phyloP scores from a whole-genome alignment of 2,113 vertebrate species.

The Gavialis gangeticus region DNA sequence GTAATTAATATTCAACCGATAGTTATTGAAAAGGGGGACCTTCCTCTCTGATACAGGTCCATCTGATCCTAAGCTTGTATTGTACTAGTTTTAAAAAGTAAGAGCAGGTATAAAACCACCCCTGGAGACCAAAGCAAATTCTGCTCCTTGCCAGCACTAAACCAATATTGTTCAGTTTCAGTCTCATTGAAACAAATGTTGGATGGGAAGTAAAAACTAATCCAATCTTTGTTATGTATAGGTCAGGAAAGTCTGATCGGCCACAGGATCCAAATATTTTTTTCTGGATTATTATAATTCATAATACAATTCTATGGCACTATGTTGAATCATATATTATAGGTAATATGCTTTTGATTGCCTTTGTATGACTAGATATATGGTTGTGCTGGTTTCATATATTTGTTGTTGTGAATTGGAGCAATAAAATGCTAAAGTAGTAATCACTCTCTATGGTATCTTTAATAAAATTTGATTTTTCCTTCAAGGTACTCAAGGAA shows the following conservation, averaged over 20 bases:
- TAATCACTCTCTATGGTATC: conserved; percentile 15
- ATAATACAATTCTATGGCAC: conserved; percentile 1
- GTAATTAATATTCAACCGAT: neutral
- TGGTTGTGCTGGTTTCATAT: conserved; percentile 16
- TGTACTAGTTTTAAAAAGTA: neutral
- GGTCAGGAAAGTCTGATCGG: conserved; percentile 30
- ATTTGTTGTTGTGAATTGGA: neutral
- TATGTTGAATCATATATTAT: conserved; percentile 28
- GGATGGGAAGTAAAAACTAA: conserved; percentile 14
- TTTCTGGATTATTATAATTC: conserved; percentile 48
- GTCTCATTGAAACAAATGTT: neutral
- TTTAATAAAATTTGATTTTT: conserved; percentile 48
- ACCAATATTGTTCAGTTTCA: conserved; percentile 18
- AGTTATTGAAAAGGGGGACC: neutral
- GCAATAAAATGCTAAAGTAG: conserved; percentile 41
- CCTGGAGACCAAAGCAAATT: neutral
- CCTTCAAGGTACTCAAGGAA: conserved; percentile 25
- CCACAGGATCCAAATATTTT: neutral
- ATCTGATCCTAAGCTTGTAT: conserved; percentile 8
- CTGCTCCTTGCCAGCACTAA: neutral
- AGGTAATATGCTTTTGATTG: conserved; percentile 59
- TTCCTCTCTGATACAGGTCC: conserved; percentile 2
- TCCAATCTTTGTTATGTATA: neutral
- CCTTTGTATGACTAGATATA: conserved; percentile 37
- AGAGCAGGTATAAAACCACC: neutral